Evolutionary conservation across 2,113 vertebrate species (phyloP), one percentile per base, ranked within the genome.

Genomic region (Lethenteron camtschaticum): DNA sequence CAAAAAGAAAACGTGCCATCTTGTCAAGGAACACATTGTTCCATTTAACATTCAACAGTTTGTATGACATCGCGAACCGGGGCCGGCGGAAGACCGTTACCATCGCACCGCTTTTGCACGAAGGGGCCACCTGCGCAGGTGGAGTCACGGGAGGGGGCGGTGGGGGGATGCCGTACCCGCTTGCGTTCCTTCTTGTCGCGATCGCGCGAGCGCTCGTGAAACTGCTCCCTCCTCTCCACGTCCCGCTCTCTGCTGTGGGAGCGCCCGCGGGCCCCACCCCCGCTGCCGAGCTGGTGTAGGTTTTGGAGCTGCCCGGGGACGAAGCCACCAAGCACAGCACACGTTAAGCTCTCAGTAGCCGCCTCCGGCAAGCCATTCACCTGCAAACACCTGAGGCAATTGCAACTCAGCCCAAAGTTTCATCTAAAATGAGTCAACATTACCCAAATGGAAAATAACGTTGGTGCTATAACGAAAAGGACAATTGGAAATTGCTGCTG

Each of bases 221-320:
- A 82, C 77, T 88, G 87, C 77, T 89, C 87, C 78, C 87, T 89
- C 86, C 86, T 89, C 74, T 88, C 87, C 78, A 83, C 79, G 80
- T 89, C 86, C 82, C 81, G 84, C 81, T 87, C 86, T 77, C 87
- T 88, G 81, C 84, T 87, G 83, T 87, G 88, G 83, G 85, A 84
- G 78, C 82, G 77, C 80, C 81, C 75, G 80, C 81, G 79, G 80
- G 83, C 79, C 81, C 79, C 86, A 79, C 87, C 85, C 82, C 86
- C 88, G 83, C 84, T 80, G 81, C 41, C 41, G 41, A 41, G 41
- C 41, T 88, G 59, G 68, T 71, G 70, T 7, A 66, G 70, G 70
- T 66, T 71, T 68, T 71, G 85, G 82, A 86, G 85, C 86, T 89
- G 85, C 82, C 70, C 41, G 41, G 79, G 79, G 83, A 84, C 83